These are phyloP conservation scores for Gymnosoma rotundatum DNA, from an alignment of 2,888 invertebrate species.

Conservation along the genomic window DNA sequence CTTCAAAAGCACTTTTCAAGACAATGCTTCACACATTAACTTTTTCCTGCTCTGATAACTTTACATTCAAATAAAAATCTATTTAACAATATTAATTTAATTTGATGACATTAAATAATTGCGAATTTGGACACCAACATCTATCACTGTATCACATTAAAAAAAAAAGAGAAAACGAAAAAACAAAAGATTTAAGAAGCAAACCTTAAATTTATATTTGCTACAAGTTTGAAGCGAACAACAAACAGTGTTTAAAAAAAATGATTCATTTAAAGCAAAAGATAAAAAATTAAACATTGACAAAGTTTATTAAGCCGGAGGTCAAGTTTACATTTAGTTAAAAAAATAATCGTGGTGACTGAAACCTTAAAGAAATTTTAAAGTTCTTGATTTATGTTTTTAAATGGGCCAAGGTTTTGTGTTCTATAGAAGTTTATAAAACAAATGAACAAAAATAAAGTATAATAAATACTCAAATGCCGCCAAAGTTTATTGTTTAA, in stretches of 20 bases:
- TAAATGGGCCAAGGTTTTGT: constrained; percentile 62
- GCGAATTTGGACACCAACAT: constrained; percentile 41
- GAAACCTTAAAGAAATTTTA: constrained; percentile 15
- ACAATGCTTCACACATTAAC: neutral
- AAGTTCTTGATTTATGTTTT: constrained; percentile 61
- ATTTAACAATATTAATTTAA: neutral
- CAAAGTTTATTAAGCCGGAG: constrained; percentile 60
- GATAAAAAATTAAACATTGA: constrained; percentile 39
- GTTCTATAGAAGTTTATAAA: neutral
- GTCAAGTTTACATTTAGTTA: constrained; percentile 61
- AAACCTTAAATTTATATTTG: constrained; percentile 21
- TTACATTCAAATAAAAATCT: constrained; percentile 22
- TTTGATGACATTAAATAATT: constrained; percentile 56
- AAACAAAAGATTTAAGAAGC: constrained; percentile 38
- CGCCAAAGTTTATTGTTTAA: constrained; percentile 37
- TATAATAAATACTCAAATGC: constrained; percentile 6
- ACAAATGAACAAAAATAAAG: neutral
- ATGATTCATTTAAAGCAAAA: constrained; percentile 36
- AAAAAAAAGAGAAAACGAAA: neutral
- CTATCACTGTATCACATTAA: constrained; percentile 29
- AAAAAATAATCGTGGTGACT: constrained; percentile 43
- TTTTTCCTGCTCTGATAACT: neutral
- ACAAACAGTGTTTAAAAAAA: constrained; percentile 27
- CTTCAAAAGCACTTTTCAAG: no score
- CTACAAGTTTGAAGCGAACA: neutral